Percentiles rank a stretch among this genome's conserved stretches.
Conservation (phyloP, 2,797 vertebrate genomes). For the Anguilla marmorata region DNA sequence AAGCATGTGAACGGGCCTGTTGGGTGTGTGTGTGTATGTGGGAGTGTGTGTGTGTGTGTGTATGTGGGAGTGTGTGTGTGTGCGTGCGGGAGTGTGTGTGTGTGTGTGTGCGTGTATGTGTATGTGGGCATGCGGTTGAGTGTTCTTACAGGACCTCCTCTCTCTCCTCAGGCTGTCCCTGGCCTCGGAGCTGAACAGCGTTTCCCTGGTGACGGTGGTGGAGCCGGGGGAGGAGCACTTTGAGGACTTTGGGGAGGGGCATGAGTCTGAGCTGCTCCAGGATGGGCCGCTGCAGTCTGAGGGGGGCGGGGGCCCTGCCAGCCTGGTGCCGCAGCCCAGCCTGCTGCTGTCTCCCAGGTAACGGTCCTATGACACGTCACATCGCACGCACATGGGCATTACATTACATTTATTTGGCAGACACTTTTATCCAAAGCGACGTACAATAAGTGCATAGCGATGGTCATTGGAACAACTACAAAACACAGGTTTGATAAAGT, state of each 20-base stretch:
- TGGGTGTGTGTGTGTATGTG: background rate
- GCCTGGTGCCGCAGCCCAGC: constrained; percentile 66
- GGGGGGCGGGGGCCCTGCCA: constrained; percentile 55
- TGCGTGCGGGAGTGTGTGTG: background rate
- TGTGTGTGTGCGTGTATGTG: no score
- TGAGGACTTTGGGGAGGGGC: constrained; percentile 95
- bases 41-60: background rate
- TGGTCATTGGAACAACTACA: no score
- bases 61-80: background rate
- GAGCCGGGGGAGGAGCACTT: constrained; percentile 94
- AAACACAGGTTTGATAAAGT: no score
- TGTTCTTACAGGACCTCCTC: background rate
- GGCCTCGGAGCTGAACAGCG: constrained; percentile 76
- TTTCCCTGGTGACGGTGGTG: constrained; percentile 82
- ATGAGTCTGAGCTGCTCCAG: constrained; percentile 79
- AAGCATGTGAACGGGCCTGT: background rate
- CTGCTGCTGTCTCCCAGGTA: constrained; percentile 85
- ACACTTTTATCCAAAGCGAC: no score
- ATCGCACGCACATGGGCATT: no score
- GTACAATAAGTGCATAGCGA: no score
- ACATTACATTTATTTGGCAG: no score
- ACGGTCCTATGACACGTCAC: background rate
- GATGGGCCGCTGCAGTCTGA: constrained; percentile 71
- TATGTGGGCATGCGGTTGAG: background rate
- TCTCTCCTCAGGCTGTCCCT: constrained; percentile 73